These are phyloP conservation scores for Gymnobelideus leadbeateri DNA, from an alignment of 2,113 vertebrate species.

Conservation along the genomic window DNA sequence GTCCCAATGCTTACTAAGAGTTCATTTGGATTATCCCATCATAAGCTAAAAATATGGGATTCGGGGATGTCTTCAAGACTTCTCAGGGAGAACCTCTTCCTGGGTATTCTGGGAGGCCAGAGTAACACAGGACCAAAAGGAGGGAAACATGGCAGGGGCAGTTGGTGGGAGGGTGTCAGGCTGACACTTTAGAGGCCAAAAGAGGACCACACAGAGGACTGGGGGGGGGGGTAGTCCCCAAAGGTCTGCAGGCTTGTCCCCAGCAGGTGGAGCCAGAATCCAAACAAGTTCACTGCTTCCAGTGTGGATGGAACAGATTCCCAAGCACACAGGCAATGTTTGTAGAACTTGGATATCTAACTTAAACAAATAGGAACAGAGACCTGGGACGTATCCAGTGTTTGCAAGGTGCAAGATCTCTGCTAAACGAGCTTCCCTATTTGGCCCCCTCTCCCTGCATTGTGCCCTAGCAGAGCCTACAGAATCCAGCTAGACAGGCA, in stretches of 20 bases:
- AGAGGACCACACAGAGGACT: too few species aligned
- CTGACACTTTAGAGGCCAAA: too few species aligned
- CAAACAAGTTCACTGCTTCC: not conserved
- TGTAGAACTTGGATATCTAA: not conserved
- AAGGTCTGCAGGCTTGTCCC: not conserved
- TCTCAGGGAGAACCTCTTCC: too few species aligned
- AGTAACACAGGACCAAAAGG: too few species aligned
- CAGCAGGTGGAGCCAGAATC: not conserved
- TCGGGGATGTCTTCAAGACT: too few species aligned
- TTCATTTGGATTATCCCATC: too few species aligned
- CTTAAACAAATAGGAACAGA: not conserved
- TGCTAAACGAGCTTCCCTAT: not conserved
- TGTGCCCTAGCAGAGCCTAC: not conserved
- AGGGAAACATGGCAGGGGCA: too few species aligned
- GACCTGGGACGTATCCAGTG: accelerated
- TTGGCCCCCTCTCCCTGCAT: not conserved
- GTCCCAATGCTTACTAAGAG: too few species aligned
- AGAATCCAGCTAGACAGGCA: too few species aligned
- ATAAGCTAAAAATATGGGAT: not conserved
- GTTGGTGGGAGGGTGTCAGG: too few species aligned
- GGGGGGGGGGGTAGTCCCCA: not conserved
- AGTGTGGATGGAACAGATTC: not conserved
- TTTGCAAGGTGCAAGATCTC: not conserved
- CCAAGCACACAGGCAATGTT: not conserved
- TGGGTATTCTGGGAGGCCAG: too few species aligned